phyloP scores from a whole-genome alignment of 2,888 invertebrate species.

The Fragum sueziense region DNA sequence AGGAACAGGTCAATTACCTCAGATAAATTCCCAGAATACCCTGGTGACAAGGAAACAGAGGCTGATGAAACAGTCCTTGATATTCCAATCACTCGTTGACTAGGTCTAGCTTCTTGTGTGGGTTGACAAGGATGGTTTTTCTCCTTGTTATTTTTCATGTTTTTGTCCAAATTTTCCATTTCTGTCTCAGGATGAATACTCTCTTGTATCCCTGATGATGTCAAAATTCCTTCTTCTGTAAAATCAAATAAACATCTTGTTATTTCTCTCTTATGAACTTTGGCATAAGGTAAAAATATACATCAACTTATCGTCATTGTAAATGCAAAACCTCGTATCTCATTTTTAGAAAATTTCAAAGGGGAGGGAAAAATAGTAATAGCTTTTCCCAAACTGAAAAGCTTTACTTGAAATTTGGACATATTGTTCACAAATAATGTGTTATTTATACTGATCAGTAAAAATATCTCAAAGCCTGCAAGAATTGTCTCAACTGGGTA shows the following conservation, averaged over 20 bases:
- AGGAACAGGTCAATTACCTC: slow-evolving; percentile 36
- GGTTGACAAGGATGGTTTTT: not conserved
- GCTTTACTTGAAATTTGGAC: too few relatives aligned
- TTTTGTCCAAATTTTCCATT: not conserved
- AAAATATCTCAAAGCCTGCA: too few relatives aligned
- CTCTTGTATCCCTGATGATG: slow-evolving; percentile 18
- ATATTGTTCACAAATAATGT: too few relatives aligned
- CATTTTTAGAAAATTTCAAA: too few relatives aligned
- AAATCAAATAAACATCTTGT: not conserved
- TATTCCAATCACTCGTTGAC: not conserved
- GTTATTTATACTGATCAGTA: too few relatives aligned
- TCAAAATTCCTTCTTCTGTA: not conserved
- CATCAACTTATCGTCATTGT: too few relatives aligned
- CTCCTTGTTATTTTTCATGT: not conserved
- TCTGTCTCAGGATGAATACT: slow-evolving; percentile 7
- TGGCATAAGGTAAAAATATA: too few relatives aligned
- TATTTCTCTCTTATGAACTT: too few relatives aligned
- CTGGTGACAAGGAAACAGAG: slow-evolving; percentile 11
- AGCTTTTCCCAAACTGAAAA: too few relatives aligned
- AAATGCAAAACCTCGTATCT: too few relatives aligned
- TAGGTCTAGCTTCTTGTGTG: not conserved
- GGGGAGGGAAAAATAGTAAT: too few relatives aligned
- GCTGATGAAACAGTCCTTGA: not conserved
- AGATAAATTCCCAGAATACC: slow-evolving; percentile 40
- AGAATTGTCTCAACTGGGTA: too few relatives aligned